Evolutionary conservation across 2,113 vertebrate species (phyloP).

Genomic region (Proteles cristata): DNA sequence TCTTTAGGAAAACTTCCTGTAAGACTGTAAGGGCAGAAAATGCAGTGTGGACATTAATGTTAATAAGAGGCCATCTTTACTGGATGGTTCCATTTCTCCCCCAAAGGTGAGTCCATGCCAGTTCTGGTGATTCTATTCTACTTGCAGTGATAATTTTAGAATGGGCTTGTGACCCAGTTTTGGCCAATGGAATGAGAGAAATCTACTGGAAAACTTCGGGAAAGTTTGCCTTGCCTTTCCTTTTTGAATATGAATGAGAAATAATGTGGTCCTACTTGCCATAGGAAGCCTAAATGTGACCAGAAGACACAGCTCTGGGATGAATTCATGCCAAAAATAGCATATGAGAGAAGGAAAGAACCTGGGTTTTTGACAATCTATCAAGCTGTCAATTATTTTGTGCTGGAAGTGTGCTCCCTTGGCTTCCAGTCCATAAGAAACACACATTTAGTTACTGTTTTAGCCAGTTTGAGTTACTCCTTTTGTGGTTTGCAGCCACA

Average conservation of each 20-base stretch:
- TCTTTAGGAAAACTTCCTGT: not conserved
- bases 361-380: slow-evolving; percentile 31
- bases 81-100: not conserved
- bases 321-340: slow-evolving; percentile 5
- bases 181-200: not conserved
- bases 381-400: slow-evolving; percentile 27
- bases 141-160: not conserved
- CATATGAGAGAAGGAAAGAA: not conserved
- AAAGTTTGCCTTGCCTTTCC: slow-evolving; percentile 31
- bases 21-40: not conserved
- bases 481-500: not conserved
- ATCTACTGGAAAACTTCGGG: not conserved
- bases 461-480: not conserved
- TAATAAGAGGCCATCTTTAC: not conserved
- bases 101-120: not conserved
- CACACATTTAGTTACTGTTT: slow-evolving; percentile 47
- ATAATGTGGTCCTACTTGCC: slow-evolving; percentile 1
- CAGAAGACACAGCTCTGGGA: slow-evolving; percentile 34
- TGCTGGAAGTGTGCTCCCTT: slow-evolving; percentile 17
- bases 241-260: slow-evolving; percentile 50
- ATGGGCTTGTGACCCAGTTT: not conserved
- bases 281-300: not conserved
- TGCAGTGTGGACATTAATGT: not conserved
- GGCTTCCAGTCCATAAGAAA: not conserved
- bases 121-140: not conserved